Evolutionary conservation across 2,888 invertebrate genomes (phyloP), one percentile per base, ranked within the genome.

Genomic region (Netelia fuscicornis): DNA sequence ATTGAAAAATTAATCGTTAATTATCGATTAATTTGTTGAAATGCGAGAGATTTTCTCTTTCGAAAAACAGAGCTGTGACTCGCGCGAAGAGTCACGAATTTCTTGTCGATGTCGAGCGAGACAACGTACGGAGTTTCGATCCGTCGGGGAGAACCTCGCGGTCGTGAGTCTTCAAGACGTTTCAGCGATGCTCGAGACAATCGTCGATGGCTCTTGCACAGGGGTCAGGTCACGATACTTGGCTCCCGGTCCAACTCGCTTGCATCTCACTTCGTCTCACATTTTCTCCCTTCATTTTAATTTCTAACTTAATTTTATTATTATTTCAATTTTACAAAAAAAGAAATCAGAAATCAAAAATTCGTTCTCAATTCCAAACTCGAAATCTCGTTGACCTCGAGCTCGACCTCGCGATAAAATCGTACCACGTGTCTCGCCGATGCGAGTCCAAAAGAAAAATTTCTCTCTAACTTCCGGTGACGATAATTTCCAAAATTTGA

Each of bases 221-320:
- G 88, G 86, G 88, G 89, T 90, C 90, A 77, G 90, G 90, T 90
- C 90, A 87, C 86, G 90, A 87, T 88, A 88, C 88, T 89, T 88
- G 89, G 85, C 87, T 87, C 86, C 80, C 65, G 13, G n/a, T 67
- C 23, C 58, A 48, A 13, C 74, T 67, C 84, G 82, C 77, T 25
- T 62, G 56, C 42, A 37, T 17, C 37, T 56, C 25, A 23, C 72
- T 20, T 2, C 44, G 6, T 9, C 60, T n/a, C 37, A 25, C 42
- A 30, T 37, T 56, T 56, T 71, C 58, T 30, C 37, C 20, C 13
- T 17, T 30, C 30, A 30, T 11, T 44, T 37, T 5, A 11, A 17
- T 30, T 20, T 77, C n/a, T 58, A n/a, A 2, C 67, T 67, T 52
- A 13, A 56, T 42, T 64, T 54, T 20, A 30, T 13, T 48, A 48